Base-by-base conservation (phyloP, 2,113 vertebrate species). In the Cynocephalus volans region DNA sequence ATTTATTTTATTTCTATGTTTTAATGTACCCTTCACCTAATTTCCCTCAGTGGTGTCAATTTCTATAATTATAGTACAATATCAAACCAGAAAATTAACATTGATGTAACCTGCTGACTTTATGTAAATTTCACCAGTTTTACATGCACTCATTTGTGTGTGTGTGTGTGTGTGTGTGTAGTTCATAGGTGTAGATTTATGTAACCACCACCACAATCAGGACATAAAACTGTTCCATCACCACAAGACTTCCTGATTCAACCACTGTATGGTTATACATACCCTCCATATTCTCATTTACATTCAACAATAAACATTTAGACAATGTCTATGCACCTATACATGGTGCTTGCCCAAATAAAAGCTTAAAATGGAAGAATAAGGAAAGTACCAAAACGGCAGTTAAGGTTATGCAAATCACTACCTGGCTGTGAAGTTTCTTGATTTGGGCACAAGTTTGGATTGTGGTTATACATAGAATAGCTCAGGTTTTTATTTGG, bases 271-370 rank as follows among this genome's bases (percentile, higher is more conserved):
- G 58, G 11, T 73, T 21, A 64, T 0, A 12, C 0, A 6, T 41
- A 52, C 3, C 19, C 15, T 95, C 33, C 41, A 70, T 28, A 62
- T 82, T 18, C 1, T 81, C 11, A 33, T 33, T 26, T 69, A 8
- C 26, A 82, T 60, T 82, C 67, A 81, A 93, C 64, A 88, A 52
- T 48, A 21, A 90, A 96, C 31, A 62, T 80, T 50, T 83, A 83
- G 9, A 64, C n/a, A 48, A 33, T 72, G 33, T 21, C 12, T 67
- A 33, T 21, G 12, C 0, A 76, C 8, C 11, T 23, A 26, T 17
- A 41, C 6, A 14, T 56, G n/a, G 17, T 62, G 41, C 4, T 54
- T 80, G 18, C 10, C 45, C n/a, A 90, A 65, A 33, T 56, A 94
- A 90, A 88, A 11, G 7, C 5, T 75, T 79, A 41, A 62, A 52